Evolutionary conservation across 2,797 vertebrate genomes (phyloP), one percentile per base, ranked within the genome.

Genomic region (Heterohyrax brucei): DNA sequence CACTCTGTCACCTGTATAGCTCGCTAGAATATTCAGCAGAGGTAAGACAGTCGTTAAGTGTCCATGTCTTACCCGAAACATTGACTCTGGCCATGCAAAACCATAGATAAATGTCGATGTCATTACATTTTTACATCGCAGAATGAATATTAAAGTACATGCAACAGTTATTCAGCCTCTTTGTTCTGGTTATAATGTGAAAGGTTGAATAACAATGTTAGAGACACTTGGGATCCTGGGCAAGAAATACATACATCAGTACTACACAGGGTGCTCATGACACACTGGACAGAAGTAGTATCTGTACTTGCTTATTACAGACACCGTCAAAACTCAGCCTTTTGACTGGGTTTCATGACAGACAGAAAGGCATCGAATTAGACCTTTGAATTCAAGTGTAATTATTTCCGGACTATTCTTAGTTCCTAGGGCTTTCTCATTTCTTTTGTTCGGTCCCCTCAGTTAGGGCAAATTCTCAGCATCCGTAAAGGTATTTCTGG

Each of bases 1-100:
- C 96, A 97, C 92, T 99, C 98, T 98, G 98, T 98, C 98, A 99
- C 98, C 98, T 98, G 98, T 98, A 97, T 98, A 98, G 98, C 98
- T 99, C 97, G 98, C 98, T 99, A 99, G 98, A 98, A 98, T 99
- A 99, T 97, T 98, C 98, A 98, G 98, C 97, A 98, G 98, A 99
- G 98, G 98, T 98, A 98, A 99, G 98, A 99, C 97, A 98, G 98
- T 98, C 97, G 16, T 98, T 97, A 4, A 7, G 96, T 98, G 96
- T 98, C 99, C 99, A 99, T 99, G 99, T 98, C 98, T 98, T 95
- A 98, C 97, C 98, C 97, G 98, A 99, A 56, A 98, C 98, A 98
- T 98, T 96, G 98, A 98, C 96, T 97, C 98, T 98, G 98, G 98
- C 98, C 99, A 99, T 99, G 99, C 99, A 99, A 98, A 98, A 98